Evolutionary conservation across 2,113 vertebrate species (phyloP).

Genomic region (Serranochromis macrocephalus): DNA sequence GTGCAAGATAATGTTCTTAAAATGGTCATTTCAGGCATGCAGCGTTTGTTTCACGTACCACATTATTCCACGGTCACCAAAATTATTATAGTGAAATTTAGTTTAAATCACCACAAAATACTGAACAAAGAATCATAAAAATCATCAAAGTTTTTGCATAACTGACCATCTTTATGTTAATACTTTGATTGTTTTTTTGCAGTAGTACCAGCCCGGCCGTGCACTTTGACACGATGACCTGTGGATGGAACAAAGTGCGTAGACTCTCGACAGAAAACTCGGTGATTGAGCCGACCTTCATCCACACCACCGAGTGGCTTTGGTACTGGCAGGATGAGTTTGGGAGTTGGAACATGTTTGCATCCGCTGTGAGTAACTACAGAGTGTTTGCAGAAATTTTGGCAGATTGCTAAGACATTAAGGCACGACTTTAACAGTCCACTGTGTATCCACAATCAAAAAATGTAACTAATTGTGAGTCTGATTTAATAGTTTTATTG

Average conservation of each 20-base stretch:
- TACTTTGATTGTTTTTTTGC: neutral
- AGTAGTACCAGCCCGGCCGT: conserved; percentile 1
- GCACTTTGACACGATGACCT: conserved; percentile 63
- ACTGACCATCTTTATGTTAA: neutral
- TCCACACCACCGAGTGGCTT: conserved; percentile 66
- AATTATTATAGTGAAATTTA: neutral
- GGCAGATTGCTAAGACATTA: neutral
- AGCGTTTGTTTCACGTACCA: neutral
- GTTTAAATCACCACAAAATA: neutral
- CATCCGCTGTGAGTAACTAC: conserved; percentile 49
- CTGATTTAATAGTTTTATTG: neutral
- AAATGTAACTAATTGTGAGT: neutral
- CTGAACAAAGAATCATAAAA: neutral
- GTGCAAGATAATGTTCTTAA: neutral
- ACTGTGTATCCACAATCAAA: neutral
- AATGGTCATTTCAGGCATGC: neutral
- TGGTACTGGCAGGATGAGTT: conserved; percentile 72
- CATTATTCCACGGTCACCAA: neutral
- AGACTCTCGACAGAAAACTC: conserved; percentile 62
- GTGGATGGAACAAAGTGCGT: neutral
- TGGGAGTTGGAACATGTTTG: conserved; percentile 56
- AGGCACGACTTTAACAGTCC: neutral
- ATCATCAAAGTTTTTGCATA: neutral
- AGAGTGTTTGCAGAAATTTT: rapidly evolving
- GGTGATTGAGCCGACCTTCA: conserved; percentile 27